Evolutionary conservation across 2,888 invertebrate species (phyloP).

Genomic region (Dicranocentrus wangi): DNA sequence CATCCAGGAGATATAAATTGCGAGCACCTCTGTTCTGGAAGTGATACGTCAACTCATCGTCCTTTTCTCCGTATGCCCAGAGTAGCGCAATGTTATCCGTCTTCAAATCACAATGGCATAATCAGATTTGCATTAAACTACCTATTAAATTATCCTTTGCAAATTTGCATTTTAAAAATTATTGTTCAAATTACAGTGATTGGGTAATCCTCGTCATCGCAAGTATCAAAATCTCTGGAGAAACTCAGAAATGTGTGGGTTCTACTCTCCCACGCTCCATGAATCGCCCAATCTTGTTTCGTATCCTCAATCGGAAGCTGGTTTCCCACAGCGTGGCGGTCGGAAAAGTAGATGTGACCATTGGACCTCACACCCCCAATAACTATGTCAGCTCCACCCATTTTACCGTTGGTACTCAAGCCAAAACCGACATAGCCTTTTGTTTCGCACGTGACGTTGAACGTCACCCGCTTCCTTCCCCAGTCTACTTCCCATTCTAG

Average conservation of each 20-base stretch:
- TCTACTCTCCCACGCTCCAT: constrained; percentile 43
- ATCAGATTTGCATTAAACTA: too few species aligned
- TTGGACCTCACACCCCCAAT: constrained; percentile 36
- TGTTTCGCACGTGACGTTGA: constrained; percentile 43
- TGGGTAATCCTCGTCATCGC: constrained; percentile 47
- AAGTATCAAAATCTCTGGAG: constrained; percentile 52
- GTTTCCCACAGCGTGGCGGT: constrained; percentile 34
- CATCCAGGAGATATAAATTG: constrained; percentile 23
- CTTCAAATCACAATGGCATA: too few species aligned
- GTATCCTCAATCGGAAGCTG: constrained; percentile 23
- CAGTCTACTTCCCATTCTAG: constrained; percentile 48
- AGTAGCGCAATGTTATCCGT: constrained; percentile 33
- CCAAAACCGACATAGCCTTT: constrained; percentile 56
- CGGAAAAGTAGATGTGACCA: constrained; percentile 47
- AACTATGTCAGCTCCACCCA: constrained; percentile 50
- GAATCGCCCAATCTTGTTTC: constrained; percentile 44
- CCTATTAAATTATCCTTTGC: too few species aligned
- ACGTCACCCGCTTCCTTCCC: constrained; percentile 11
- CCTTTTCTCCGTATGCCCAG: constrained; percentile 46
- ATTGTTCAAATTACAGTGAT: constrained; percentile 32
- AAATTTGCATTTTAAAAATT: constrained; percentile 29
- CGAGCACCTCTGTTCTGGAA: constrained; percentile 25
- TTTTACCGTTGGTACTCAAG: constrained; percentile 37
- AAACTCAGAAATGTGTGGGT: constrained; percentile 52
- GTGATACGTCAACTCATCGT: constrained; percentile 27